Evolutionary conservation across 1,140 invertebrate genomes (phyloP).

Genomic region (Cotesia typhae): DNA sequence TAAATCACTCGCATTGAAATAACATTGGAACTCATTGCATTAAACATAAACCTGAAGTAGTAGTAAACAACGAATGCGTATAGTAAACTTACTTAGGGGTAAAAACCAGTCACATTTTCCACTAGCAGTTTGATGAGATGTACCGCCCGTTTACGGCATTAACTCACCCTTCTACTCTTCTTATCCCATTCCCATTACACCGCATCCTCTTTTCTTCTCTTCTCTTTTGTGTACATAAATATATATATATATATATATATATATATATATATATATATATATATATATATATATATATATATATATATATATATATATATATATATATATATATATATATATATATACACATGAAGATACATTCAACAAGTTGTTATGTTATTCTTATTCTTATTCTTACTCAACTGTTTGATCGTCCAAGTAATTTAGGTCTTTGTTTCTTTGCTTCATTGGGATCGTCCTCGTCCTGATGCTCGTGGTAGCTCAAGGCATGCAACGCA

Average conservation of each 20-base stretch:
- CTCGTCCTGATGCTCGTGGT: not conserved
- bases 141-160: slow-evolving; percentile 52
- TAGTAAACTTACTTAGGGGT: not conserved
- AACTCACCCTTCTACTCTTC: slow-evolving; percentile 18
- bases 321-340: too few species aligned
- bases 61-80: not conserved
- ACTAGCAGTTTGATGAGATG: slow-evolving; percentile 49
- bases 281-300: too few species aligned
- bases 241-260: too few species aligned
- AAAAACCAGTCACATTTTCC: slow-evolving; percentile 57
- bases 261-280: too few species aligned
- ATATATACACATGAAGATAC: too few species aligned
- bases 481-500: slow-evolving; percentile 27
- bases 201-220: not conserved
- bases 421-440: slow-evolving; percentile 1
- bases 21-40: slow-evolving; percentile 44
- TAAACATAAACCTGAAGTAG: slow-evolving; percentile 46
- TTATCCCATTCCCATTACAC: not conserved
- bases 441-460: slow-evolving; percentile 14
- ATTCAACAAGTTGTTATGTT: too few species aligned
- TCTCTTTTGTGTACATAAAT: not conserved
- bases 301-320: too few species aligned
- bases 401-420: too few species aligned
- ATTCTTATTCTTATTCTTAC: too few species aligned
- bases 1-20: slow-evolving; percentile 16